phyloP scores from a whole-genome alignment of 2,113 vertebrate genomes.

The Scopus umbretta region DNA sequence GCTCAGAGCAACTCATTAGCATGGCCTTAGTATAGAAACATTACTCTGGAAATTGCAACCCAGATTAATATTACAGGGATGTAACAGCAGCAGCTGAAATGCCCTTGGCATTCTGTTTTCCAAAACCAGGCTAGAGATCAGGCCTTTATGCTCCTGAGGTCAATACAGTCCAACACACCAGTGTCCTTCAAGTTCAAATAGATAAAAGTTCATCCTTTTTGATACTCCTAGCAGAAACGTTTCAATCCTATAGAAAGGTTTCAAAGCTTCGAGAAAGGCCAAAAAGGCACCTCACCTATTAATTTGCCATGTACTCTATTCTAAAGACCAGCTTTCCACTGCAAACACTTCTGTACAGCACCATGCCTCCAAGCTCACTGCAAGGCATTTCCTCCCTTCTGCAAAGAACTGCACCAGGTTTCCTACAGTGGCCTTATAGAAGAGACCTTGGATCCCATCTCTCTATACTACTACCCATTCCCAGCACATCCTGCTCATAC shows the following conservation, averaged over 20 bases:
- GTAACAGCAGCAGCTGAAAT: background rate
- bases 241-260: background rate
- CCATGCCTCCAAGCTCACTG: background rate
- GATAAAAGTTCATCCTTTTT: background rate
- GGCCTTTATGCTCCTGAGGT: background rate
- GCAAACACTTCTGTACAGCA: background rate
- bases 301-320: background rate
- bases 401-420: background rate
- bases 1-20: background rate
- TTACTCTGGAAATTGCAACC: background rate
- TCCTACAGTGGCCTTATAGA: background rate
- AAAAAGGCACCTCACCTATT: background rate
- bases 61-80: background rate
- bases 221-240: background rate
- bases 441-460: background rate
- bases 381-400: background rate
- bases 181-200: background rate
- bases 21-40: background rate
- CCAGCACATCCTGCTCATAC: background rate
- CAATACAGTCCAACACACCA: background rate
- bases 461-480: too few relatives aligned
- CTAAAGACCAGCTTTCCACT: background rate
- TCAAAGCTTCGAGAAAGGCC: background rate
- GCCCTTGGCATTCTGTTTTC: background rate
- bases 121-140: background rate